Percentiles rank a stretch among this genome's conserved stretches.
Evolutionary conservation across 2,797 vertebrate genomes (phyloP).

Genomic region (Smutsia temminckii): DNA sequence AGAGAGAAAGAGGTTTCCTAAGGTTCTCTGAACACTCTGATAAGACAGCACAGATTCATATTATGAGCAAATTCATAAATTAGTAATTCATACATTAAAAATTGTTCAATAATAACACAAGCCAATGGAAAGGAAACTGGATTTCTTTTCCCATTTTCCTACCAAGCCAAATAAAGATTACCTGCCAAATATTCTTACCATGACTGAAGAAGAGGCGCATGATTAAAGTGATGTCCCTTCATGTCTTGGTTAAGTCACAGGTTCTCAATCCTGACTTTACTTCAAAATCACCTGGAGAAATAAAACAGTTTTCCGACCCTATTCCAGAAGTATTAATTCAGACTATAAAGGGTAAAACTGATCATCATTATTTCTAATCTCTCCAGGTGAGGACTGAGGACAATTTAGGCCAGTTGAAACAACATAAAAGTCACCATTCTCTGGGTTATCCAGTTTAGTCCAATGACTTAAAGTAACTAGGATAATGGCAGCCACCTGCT

Average conservation of each 20-base stretch:
- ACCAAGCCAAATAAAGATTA: not conserved
- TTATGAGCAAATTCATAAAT: conserved; percentile 10
- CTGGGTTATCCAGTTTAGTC: not conserved
- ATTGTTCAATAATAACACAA: not conserved
- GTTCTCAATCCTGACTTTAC: not conserved
- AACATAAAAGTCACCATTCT: not conserved
- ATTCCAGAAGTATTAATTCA: not conserved
- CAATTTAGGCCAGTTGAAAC: not conserved
- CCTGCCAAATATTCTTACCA: not conserved
- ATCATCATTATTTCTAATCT: not conserved
- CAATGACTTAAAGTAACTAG: not conserved
- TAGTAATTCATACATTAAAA: conserved; percentile 47
- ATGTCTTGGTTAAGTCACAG: not conserved
- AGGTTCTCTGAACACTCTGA: conserved; percentile 23
- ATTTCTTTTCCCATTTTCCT: not conserved
- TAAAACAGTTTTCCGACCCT: not conserved
- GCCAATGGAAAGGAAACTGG: not conserved
- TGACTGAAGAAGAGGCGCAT: not conserved
- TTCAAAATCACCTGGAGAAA: not conserved
- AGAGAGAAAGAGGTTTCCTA: conserved; percentile 18
- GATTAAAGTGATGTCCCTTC: not conserved
- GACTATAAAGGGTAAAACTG: not conserved
- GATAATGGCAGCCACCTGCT: no score
- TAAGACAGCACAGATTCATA: not conserved
- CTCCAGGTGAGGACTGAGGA: not conserved